Evolutionary conservation across 1,140 invertebrate species (phyloP).

Genomic region (Platyscapa corneri): DNA sequence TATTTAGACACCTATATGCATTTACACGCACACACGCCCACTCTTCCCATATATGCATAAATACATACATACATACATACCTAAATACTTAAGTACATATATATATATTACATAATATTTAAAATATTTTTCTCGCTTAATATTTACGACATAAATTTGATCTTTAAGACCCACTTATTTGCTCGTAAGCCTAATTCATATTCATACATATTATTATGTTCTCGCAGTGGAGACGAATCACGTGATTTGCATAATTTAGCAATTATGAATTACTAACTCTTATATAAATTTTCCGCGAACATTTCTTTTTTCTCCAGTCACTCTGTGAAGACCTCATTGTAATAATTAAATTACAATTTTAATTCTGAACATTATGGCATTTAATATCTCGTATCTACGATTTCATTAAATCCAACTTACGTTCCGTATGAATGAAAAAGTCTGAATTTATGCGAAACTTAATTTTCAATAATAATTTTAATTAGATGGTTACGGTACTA

Average conservation of each 20-base stretch:
- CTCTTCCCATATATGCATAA: too few relatives aligned
- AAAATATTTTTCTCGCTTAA: neutral
- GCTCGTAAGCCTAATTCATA: neutral
- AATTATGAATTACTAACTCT: neutral
- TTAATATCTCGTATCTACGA: neutral
- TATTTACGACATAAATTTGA: neutral
- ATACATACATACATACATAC: too few relatives aligned
- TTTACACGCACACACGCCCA: too few relatives aligned
- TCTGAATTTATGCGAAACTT: neutral
- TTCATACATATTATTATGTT: neutral
- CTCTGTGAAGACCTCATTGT: neutral
- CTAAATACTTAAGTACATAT: too few relatives aligned
- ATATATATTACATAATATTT: neutral
- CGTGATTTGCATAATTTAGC: neutral
- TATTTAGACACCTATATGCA: too few relatives aligned
- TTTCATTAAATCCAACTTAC: neutral
- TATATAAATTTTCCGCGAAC: too few relatives aligned
- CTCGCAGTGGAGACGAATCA: neutral
- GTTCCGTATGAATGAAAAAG: neutral
- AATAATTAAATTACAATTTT: neutral
- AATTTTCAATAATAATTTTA: neutral
- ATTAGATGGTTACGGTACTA: neutral
- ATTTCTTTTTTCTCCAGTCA: too few relatives aligned
- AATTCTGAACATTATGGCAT: neutral
- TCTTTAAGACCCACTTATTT: neutral